Conservation (phyloP, 2,888 invertebrate genomes). For the Drosophila crucigera region DNA sequence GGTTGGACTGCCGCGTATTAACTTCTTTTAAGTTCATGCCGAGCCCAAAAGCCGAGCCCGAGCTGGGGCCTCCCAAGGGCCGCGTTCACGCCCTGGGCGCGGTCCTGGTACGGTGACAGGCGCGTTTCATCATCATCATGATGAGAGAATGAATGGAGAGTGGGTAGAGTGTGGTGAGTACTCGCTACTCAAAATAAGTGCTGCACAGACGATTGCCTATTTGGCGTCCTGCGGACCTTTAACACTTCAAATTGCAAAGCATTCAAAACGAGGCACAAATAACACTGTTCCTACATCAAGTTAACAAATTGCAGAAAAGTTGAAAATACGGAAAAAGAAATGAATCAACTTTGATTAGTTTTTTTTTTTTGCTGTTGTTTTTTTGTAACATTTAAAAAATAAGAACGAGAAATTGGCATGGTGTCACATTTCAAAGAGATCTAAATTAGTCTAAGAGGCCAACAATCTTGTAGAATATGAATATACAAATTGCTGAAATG, state of each 20-base stretch:
- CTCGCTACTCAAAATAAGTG: not conserved
- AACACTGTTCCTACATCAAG: not conserved
- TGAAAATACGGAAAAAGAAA: too few relatives aligned
- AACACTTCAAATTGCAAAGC: slow-evolving; percentile 7
- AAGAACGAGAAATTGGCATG: not conserved
- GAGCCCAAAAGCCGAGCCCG: slow-evolving; percentile 12
- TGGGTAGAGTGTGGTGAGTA: not conserved
- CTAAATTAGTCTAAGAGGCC: not conserved
- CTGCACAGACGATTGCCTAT: slow-evolving; percentile 8
- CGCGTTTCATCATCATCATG: slow-evolving; percentile 41
- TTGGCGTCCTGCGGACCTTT: slow-evolving; percentile 6
- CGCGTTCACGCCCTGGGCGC: slow-evolving; percentile 27
- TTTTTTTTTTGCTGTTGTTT: not conserved
- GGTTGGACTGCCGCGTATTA: not conserved
- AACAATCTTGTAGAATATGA: not conserved
- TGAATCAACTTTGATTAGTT: slow-evolving; percentile 1
- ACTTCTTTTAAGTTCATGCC: slow-evolving; percentile 42
- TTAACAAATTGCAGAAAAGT: not conserved
- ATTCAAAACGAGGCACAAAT: not conserved
- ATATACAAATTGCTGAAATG: not conserved
- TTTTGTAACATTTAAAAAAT: not conserved
- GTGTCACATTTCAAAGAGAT: not conserved
- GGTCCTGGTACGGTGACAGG: slow-evolving; percentile 45
- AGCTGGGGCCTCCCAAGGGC: slow-evolving; percentile 4
- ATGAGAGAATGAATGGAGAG: slow-evolving; percentile 10